A percentile compares a stretch with the other conserved stretches of the same genome.
These are phyloP conservation scores for Merops nubicus DNA, from an alignment of 2,113 vertebrate genomes.

Conservation along the genomic window DNA sequence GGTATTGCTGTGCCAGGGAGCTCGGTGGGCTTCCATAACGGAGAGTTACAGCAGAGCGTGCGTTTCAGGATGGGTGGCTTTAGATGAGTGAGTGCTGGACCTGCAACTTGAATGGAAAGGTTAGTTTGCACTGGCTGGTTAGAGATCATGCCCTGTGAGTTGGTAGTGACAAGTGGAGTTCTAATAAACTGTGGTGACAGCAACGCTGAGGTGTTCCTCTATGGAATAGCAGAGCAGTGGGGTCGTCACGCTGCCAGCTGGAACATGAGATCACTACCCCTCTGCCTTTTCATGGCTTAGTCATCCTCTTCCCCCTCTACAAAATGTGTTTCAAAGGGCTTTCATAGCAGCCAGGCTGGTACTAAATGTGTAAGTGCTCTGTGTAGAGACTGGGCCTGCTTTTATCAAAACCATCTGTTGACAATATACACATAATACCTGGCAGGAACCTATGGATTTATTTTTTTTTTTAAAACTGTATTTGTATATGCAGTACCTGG, in stretches of 20 bases:
- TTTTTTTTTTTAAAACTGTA: not conserved
- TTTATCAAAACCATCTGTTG: conserved; percentile 3
- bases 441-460: not conserved
- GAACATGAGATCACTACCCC: not conserved
- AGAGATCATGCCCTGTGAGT: not conserved
- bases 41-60: not conserved
- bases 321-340: not conserved
- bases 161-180: not conserved
- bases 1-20: not conserved
- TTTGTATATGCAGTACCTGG: not conserved
- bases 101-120: not conserved
- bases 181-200: not conserved
- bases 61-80: not conserved
- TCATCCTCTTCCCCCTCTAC: not conserved
- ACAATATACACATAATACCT: not conserved
- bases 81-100: not conserved
- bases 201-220: not conserved
- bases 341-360: not conserved
- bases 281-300: not conserved
- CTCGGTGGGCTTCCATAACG: not conserved
- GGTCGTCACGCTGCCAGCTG: accelerated
- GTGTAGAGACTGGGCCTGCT: not conserved
- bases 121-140: not conserved
- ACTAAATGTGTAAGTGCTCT: not conserved
- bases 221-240: not conserved